Evolutionary conservation across 2,888 invertebrate genomes (phyloP), one percentile per base, ranked within the genome.

Genomic region (Caenorhabditis zanzibari): DNA sequence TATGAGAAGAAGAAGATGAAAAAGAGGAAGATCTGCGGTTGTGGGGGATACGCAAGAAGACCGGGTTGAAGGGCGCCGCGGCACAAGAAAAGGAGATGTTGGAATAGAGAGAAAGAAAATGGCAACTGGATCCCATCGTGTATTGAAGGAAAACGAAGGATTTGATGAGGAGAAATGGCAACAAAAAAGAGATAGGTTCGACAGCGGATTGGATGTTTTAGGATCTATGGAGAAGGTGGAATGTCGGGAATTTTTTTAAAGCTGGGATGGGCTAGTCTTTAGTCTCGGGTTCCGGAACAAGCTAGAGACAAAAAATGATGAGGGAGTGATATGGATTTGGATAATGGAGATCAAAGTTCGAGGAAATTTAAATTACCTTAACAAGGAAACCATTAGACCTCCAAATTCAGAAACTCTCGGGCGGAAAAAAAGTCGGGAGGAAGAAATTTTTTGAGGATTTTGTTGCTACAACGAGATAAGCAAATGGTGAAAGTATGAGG

Each of bases 21-120:
- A 38, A 38, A 38, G 38, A 38, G 10, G 38, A 68, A 54, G 54
- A 68, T 66, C 66, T 49, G 66, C 66, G 66, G 66, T 66, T 66
- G 49, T 52, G 66, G n/a, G 49, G 54, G 68, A 68, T 28, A 58
- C 38, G 68, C 24, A 68, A 68, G 68, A 68, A 68, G 68, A 68
- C 68, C 73, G 73, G 73, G 63, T 73, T 73, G 73, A 63, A 72
- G 72, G 73, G 73, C 73, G 73, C 63, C 63, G 68, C 68, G 54
- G 68, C 68, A 68, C 66, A 49, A 12, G 16, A 5, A 32, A 38
- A 56, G 58, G 38, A 52, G 49, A 61, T 24, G 61, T 41, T 14
- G 61, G 49, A 38, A 26, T 28, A 32, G 49, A 64, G n/a, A 32
- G 35, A 26, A 10, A 49, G 61, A 16, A 68, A 49, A 75, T 64